Evolutionary conservation across 2,797 vertebrate species (phyloP), one percentile per base, ranked within the genome.

Genomic region (Ctenosaura bakeri): DNA sequence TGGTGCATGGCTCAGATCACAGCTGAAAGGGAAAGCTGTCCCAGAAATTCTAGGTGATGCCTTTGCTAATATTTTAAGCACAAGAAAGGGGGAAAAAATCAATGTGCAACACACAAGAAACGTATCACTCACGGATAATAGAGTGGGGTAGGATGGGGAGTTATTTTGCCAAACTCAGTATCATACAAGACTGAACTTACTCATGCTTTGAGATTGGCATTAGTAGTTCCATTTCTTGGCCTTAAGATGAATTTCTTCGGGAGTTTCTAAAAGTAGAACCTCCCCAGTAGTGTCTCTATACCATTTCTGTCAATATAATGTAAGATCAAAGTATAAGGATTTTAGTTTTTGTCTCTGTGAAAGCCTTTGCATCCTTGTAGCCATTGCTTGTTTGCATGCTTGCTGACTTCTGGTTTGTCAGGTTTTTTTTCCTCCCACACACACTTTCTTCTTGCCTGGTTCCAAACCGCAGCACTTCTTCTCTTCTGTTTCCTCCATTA

Each of bases 221-320:
- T 78, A 46, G 24, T 46, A 29, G 42, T 13, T 7, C 24, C 9
- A 4, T 78, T 29, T 3, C 13, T 26, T 50, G 42, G 24, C 26
- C 42, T 54, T 56, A 56, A 56, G 52, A 20, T 56, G 52, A 79
- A 16, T 50, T 54, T 14, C 22, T 12, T 26, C 2, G 13, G 13
- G 3, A 3, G 9, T 3, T 2, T 10, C 2, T 35, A n/a, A 22
- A 22, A 9, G 2, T 20, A 35, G n/a, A 12, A 5, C 59, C 10
- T 38, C 62, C 35, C 29, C 10, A 42, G 10, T 42, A 42, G 35
- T 64, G 22, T 50, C 24, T 26, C 42, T 24, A 13, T 1, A 26
- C 77, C 9, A 50, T 78, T 29, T 50, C 29, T 13, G 24, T 13
- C 24, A 29, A 29, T 4, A 78, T 50, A 78, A 78, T 78, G 1